These are phyloP conservation scores for Meriones psammophilus DNA, from an alignment of 2,797 vertebrate genomes.

Conservation along the genomic window DNA sequence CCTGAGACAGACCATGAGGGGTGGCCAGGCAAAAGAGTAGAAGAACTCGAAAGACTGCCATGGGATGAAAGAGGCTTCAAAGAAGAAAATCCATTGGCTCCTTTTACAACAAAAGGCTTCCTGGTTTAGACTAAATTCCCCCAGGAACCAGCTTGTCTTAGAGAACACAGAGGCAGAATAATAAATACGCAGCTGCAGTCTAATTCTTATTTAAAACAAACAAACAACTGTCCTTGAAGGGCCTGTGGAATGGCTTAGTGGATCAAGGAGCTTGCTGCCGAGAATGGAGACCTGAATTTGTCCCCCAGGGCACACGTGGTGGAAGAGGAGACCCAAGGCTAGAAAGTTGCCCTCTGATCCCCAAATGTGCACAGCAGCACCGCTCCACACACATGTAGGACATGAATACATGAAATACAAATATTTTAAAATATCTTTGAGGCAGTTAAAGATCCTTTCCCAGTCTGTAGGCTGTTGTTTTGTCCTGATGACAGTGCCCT, in stretches of 20 bases:
- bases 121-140: constrained; percentile 57
- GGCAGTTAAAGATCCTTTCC: neutral
- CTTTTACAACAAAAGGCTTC: constrained; percentile 23
- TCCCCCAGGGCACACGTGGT: neutral
- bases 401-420: neutral
- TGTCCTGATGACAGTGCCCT: too few relatives aligned
- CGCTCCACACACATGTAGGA: too few relatives aligned
- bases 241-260: neutral
- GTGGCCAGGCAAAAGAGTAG: neutral
- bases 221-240: neutral
- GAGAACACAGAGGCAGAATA: constrained; percentile 5
- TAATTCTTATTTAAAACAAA: neutral
- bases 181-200: neutral
- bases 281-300: neutral
- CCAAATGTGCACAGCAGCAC: neutral
- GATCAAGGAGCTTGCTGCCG: neutral
- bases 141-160: neutral
- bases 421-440: neutral
- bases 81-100: neutral
- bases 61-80: neutral
- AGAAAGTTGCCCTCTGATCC: neutral
- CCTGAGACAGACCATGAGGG: neutral
- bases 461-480: too few relatives aligned
- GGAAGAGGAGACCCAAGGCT: neutral
- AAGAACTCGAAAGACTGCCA: neutral